Evolutionary conservation across 2,888 invertebrate species (phyloP).

Genomic region (Drosophila borborema): DNA sequence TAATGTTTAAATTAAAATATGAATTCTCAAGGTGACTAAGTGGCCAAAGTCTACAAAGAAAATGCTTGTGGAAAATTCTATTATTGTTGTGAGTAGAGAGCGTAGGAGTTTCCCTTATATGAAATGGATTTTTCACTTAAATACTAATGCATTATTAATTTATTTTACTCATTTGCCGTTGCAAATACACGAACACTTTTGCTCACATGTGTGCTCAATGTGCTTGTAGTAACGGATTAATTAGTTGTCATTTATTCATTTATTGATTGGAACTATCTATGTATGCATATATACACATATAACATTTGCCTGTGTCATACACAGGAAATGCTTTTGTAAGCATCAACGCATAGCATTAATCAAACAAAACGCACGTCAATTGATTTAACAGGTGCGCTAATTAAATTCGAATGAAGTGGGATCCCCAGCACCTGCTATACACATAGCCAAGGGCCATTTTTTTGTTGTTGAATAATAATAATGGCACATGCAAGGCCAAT

Average conservation of each 20-base stretch:
- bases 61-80: background rate
- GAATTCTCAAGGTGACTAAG: background rate
- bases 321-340: constrained; percentile 18
- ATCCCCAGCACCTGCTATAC: constrained; percentile 45
- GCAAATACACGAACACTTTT: constrained; percentile 27
- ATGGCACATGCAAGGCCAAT: constrained; percentile 5
- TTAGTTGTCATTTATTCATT: constrained; percentile 73
- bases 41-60: background rate
- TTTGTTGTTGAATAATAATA: constrained; percentile 31
- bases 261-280: constrained; percentile 52
- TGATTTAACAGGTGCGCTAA: constrained; percentile 47
- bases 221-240: constrained; percentile 52
- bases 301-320: background rate
- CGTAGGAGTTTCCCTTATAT: background rate
- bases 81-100: background rate
- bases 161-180: constrained; percentile 50
- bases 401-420: constrained; percentile 69
- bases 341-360: constrained; percentile 59
- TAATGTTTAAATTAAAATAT: background rate
- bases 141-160: constrained; percentile 73
- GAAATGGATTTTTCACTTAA: constrained; percentile 37
- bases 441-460: constrained; percentile 17
- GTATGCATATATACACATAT: background rate
- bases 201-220: background rate
- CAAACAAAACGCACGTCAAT: constrained; percentile 45